Percentiles rank a stretch among this genome's conserved stretches.
Conservation (phyloP, 2,113 vertebrate genomes). For the Argyrosomus japonicus region DNA sequence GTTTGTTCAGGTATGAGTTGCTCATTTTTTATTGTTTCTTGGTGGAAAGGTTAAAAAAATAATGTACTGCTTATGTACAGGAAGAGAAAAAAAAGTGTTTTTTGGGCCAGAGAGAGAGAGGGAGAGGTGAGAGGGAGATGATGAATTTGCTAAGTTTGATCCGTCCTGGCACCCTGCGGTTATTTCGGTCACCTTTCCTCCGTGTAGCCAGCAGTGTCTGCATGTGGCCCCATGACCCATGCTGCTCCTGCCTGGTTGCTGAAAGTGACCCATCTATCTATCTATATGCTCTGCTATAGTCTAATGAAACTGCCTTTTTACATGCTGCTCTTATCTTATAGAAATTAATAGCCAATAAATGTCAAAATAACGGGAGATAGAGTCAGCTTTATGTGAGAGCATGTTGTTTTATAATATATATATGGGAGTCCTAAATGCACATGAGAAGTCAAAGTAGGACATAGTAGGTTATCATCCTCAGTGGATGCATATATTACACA, state of each 20-base stretch:
- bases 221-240: constrained; percentile 50
- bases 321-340: constrained; percentile 6
- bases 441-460: not conserved
- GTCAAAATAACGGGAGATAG: not conserved
- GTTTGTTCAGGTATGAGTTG: constrained; percentile 78
- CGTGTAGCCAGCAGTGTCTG: constrained; percentile 19
- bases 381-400: constrained; percentile 5
- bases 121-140: not conserved
- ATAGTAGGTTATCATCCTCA: constrained; percentile 16
- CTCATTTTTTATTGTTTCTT: not conserved
- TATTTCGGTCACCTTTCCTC: constrained; percentile 44
- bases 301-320: not conserved
- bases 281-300: not conserved
- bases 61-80: not conserved
- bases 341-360: constrained; percentile 3
- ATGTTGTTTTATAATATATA: not conserved
- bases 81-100: not conserved
- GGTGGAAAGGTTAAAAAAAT: not conserved
- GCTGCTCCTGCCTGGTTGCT: constrained; percentile 19
- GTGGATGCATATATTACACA: constrained; percentile 27
- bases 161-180: not conserved
- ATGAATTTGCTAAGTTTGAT: constrained; percentile 30
- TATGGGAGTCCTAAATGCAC: not conserved
- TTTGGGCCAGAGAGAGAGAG: not conserved
- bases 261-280: constrained; percentile 47